These are phyloP conservation scores for Ariopsis seemanni DNA, from an alignment of 2,113 vertebrate species.

Conservation along the genomic window DNA sequence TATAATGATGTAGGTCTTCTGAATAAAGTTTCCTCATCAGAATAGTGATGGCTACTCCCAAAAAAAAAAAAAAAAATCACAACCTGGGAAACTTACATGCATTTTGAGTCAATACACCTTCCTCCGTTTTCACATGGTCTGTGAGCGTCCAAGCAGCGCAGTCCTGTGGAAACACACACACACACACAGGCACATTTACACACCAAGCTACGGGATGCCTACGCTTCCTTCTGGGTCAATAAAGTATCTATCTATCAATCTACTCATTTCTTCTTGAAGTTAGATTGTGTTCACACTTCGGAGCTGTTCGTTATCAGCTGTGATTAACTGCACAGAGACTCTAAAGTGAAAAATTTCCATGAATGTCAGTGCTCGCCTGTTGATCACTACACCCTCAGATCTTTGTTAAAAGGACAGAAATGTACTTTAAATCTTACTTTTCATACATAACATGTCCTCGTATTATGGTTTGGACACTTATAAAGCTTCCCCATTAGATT, in stretches of 20 bases:
- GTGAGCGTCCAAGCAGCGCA: constrained; percentile 70
- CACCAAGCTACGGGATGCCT: too few species aligned
- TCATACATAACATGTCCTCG: too few species aligned
- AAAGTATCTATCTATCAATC: too few species aligned
- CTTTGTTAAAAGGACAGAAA: neutral
- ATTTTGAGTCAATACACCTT: constrained; percentile 74
- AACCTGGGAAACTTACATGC: constrained; percentile 73
- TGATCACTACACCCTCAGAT: neutral
- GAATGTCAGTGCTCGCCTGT: neutral
- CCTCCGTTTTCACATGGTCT: constrained; percentile 78
- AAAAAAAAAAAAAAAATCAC: constrained; percentile 6
- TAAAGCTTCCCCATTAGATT: too few species aligned
- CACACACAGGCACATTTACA: constrained; percentile 20
- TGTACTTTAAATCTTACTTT: too few species aligned
- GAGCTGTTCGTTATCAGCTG: neutral
- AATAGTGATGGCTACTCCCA: neutral
- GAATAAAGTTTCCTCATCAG: neutral
- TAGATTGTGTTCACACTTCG: neutral
- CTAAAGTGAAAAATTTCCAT: neutral
- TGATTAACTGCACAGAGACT: neutral
- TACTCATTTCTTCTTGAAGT: neutral
- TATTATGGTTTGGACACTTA: neutral
- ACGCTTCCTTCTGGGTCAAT: too few species aligned
- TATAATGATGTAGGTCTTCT: too few species aligned
- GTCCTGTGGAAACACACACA: constrained; percentile 63